phyloP scores from a whole-genome alignment of 2,113 vertebrate genomes.

The Carassius gibelio region DNA sequence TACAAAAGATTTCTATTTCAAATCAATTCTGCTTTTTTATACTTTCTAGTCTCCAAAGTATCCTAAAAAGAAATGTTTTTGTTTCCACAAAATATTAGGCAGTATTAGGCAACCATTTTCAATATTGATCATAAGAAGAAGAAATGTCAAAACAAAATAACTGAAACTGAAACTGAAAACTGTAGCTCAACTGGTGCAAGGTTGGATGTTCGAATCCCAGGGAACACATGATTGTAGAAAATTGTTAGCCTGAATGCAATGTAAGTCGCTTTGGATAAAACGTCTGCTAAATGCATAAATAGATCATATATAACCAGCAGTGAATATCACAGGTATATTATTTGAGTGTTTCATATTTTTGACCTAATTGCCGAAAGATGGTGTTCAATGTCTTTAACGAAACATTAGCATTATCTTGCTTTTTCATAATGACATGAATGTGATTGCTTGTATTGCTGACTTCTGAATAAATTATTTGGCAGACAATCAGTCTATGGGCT shows the following conservation, averaged over 20 bases:
- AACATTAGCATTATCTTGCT: not conserved
- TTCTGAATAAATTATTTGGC: not conserved
- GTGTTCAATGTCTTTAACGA: not conserved
- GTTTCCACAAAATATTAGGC: not conserved
- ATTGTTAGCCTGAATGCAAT: too few relatives aligned
- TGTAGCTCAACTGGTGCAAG: not conserved
- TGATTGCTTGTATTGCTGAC: not conserved
- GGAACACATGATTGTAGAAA: too few relatives aligned
- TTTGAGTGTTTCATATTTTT: too few relatives aligned
- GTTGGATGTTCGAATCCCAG: too few relatives aligned
- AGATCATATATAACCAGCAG: too few relatives aligned
- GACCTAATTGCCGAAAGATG: not conserved
- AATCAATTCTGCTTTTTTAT: too few relatives aligned
- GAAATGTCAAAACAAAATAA: not conserved
- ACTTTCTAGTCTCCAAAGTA: too few relatives aligned
- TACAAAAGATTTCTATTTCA: too few relatives aligned
- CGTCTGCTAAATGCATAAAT: too few relatives aligned
- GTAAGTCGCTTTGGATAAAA: too few relatives aligned
- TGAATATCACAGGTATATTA: not conserved
- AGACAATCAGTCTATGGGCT: conserved; percentile 80
- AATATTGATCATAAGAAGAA: not conserved
- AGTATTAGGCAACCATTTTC: not conserved
- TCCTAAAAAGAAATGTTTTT: too few relatives aligned
- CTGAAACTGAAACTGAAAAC: not conserved
- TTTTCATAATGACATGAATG: not conserved